Conservation (phyloP, 2,113 vertebrate species). For the Trogon surrucura region DNA sequence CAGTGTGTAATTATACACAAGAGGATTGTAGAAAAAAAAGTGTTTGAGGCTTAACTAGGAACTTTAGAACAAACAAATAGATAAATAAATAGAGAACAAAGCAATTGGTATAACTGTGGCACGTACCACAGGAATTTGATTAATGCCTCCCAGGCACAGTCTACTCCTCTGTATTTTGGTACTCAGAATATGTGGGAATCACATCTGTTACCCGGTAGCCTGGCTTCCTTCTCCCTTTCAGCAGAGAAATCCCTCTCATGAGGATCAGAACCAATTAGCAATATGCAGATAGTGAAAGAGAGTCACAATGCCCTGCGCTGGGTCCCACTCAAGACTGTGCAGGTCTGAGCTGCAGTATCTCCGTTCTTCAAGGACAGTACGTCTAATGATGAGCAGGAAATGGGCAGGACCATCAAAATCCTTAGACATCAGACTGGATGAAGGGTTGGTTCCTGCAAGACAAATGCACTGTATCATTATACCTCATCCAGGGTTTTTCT, state of each 20-base stretch:
- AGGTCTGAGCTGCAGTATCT: background rate
- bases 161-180: background rate
- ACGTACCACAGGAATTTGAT: slow-evolving; percentile 12
- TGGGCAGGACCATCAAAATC: background rate
- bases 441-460: background rate
- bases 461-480: background rate
- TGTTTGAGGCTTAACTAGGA: slow-evolving; percentile 10
- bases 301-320: fast-evolving
- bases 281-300: background rate
- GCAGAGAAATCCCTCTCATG: background rate
- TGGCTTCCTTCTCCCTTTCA: background rate
- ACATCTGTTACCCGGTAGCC: background rate
- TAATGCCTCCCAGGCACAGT: background rate
- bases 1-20: slow-evolving; percentile 13
- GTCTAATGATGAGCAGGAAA: background rate
- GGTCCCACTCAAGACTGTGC: background rate
- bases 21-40: background rate
- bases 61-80: background rate
- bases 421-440: background rate
- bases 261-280: background rate
- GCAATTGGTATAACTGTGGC: background rate
- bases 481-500: background rate
- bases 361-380: no score
- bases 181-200: background rate
- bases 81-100: slow-evolving; percentile 32